A percentile compares a stretch with the other conserved stretches of the same genome.
Conservation (phyloP, 2,113 vertebrate genomes). For the Athene cunicularia region DNA sequence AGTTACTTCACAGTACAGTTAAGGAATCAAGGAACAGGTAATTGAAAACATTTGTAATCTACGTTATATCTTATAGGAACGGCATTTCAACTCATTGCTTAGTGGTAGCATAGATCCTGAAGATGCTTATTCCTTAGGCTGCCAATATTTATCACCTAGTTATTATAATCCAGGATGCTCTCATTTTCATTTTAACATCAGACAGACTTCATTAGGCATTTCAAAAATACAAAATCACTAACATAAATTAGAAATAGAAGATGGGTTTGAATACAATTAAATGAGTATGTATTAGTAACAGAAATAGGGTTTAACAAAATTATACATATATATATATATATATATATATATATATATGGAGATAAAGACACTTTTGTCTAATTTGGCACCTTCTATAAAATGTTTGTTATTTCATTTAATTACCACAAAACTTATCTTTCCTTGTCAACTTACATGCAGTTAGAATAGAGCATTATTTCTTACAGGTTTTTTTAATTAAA, state of each 20-base stretch:
- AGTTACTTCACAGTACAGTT: background rate
- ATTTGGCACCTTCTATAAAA: background rate
- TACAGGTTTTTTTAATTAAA: background rate
- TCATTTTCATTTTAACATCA: slow-evolving; percentile 6
- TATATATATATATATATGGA: background rate
- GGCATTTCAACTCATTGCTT: background rate
- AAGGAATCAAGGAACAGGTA: background rate
- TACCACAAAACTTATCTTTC: background rate
- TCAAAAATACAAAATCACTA: slow-evolving; percentile 2
- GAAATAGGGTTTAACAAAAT: background rate
- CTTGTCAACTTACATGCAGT: background rate
- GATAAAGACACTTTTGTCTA: background rate
- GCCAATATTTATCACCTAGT: background rate
- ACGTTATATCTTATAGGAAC: background rate
- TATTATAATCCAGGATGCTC: background rate
- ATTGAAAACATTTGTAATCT: background rate
- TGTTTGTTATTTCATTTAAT: background rate
- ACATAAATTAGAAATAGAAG: background rate
- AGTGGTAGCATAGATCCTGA: background rate
- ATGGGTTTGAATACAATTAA: background rate
- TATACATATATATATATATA: background rate
- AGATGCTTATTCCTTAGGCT: background rate
- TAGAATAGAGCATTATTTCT: background rate
- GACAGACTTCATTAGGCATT: background rate
- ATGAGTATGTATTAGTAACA: background rate